A percentile compares a stretch with the other conserved stretches of the same genome.
Conservation (phyloP, 2,113 vertebrate species). For the Osmerus mordax region DNA sequence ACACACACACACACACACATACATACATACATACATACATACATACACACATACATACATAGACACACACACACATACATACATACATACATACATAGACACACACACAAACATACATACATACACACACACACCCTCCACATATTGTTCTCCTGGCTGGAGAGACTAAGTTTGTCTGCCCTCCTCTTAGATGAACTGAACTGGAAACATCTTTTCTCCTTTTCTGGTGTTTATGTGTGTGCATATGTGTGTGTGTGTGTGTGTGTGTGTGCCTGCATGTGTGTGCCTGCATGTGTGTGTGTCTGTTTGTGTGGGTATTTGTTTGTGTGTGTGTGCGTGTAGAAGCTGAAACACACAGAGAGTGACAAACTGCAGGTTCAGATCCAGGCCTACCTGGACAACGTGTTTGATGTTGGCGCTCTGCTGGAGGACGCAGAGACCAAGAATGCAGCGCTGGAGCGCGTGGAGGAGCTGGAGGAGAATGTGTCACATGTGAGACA, state of each 20-base stretch:
- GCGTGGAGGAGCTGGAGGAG: conserved; percentile 96
- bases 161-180: no score
- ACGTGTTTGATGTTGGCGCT: conserved; percentile 92
- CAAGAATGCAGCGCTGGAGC: conserved; percentile 94
- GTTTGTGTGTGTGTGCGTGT: conserved; percentile 13
- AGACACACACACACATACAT: no score
- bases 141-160: no score
- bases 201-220: not conserved
- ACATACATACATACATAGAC: no score
- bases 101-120: no score
- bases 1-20: no score
- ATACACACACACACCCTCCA: no score
- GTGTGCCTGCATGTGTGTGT: not conserved
- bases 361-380: conserved; percentile 96
- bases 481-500: conserved; percentile 90
- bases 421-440: conserved; percentile 94
- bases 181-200: no score
- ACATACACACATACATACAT: no score
- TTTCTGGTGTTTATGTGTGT: conserved; percentile 6
- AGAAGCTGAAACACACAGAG: conserved; percentile 96
- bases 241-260: not conserved
- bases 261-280: not conserved
- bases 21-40: no score
- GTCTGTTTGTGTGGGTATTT: not conserved
- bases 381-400: conserved; percentile 96